These are phyloP conservation scores for Oncorhynchus clarkii DNA, from an alignment of 2,113 vertebrate genomes.

Conservation along the genomic window DNA sequence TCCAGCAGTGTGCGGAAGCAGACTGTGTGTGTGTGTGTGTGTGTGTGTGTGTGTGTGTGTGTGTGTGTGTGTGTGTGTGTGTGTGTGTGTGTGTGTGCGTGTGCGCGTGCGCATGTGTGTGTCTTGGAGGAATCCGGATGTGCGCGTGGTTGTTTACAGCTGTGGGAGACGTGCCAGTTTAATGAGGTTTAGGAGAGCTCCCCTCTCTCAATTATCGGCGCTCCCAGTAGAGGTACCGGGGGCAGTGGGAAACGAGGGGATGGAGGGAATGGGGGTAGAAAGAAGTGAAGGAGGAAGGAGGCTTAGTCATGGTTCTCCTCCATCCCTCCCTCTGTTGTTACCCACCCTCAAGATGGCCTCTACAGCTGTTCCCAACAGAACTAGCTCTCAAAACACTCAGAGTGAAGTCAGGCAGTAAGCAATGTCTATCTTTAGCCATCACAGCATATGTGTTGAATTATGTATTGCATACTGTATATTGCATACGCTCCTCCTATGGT, in stretches of 20 bases:
- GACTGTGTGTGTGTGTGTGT: constrained; percentile 7
- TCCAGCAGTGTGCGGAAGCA: constrained; percentile 7
- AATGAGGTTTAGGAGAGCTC: constrained; percentile 37
- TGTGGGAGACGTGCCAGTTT: constrained; percentile 32
- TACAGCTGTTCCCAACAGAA: background rate
- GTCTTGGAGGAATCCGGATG: constrained; percentile 5
- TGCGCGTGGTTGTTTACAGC: constrained; percentile 12
- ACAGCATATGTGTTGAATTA: background rate
- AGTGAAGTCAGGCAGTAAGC: background rate
- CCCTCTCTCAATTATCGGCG: constrained; percentile 41
- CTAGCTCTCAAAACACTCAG: background rate
- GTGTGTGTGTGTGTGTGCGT: too few relatives aligned
- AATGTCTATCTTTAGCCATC: background rate
- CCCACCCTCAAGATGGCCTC: background rate
- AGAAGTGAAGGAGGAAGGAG: background rate
- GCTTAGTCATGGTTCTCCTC: constrained; percentile 6
- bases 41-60: background rate
- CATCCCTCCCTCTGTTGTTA: background rate
- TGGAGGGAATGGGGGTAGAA: background rate
- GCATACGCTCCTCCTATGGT: background rate
- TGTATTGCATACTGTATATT: background rate
- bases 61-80: too few relatives aligned
- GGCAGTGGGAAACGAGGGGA: background rate
- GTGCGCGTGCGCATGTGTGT: background rate
- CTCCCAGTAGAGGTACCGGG: constrained; percentile 22